Base-by-base conservation (phyloP, 2,888 invertebrate species). In the Acleris emargana region DNA sequence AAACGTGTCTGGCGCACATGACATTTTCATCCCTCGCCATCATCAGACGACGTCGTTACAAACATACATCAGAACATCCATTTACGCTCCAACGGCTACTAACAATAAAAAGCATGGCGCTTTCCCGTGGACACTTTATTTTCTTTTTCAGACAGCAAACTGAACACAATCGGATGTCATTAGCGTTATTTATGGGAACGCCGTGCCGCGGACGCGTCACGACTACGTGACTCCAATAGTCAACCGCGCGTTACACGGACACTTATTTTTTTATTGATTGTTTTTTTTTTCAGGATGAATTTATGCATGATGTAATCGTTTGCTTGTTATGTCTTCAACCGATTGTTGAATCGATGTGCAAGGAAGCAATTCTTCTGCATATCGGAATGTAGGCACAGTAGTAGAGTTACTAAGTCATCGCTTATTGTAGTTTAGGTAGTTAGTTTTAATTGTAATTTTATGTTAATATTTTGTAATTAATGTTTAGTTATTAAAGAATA, bases 171-270 rank as follows among this genome's bases (percentile, higher is more conserved):
- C 86, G 86, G 86, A 84, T 85, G 87, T 90, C 90, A 88, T 90
- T 89, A 90, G 85, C 75, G 85, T 86, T 89, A 89, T 90, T 89
- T 89, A 90, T 87, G 87, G 83, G 83, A 76, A 75, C 78, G 75
- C 77, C 86, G 87, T 86, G 87, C 76, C 78, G 80, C 73, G 85
- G 84, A 82, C 86, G 80, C 74, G 73, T 77, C 66, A 67, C 68
- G 76, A 61, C 22, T 68, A 70, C 71, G 72, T 72, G 72, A 70
- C 71, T 84, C 76, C 78, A 82, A 84, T 84, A 73, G 79, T 72
- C 76, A 81, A 77, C 74, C 73, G 70, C 71, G 62, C 57, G 57
- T 60, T 60, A 47, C 66, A 38, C 51, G 54, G 57, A 54, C 57
- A 63, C 64, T 64, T 67, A 67, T 62, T 58, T 66, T 67, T 55